A percentile compares a stretch with the other conserved stretches of the same genome.
Conservation (phyloP, 2,113 vertebrate species). For the Zapornia atra region DNA sequence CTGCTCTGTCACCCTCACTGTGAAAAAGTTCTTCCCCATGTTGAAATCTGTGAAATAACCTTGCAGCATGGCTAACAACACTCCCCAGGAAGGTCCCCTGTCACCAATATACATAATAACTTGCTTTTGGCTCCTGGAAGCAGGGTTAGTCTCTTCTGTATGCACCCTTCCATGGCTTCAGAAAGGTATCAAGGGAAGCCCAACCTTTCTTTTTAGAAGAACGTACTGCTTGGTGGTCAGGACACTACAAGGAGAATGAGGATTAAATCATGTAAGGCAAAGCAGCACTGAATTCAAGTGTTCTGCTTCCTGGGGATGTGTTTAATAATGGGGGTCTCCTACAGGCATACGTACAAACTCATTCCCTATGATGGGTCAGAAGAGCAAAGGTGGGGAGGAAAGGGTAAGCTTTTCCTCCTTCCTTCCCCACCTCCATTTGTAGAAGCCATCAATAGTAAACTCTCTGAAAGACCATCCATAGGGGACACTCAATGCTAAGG, state of each 20-base stretch:
- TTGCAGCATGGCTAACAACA: fast-evolving
- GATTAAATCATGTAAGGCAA: neutral
- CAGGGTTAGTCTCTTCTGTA: neutral
- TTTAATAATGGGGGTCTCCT: neutral
- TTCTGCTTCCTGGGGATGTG: neutral
- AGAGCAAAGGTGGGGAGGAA: neutral
- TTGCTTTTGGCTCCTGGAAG: neutral
- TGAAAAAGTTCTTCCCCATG: too few relatives aligned
- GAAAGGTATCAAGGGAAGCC: neutral
- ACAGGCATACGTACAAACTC: neutral
- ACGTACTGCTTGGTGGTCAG: neutral
- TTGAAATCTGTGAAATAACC: neutral
- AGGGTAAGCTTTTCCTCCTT: neutral
- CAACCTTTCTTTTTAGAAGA: neutral
- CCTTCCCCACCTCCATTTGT: too few relatives aligned
- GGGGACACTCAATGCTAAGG: neutral
- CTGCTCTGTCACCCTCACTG: too few relatives aligned
- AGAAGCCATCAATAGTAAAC: neutral
- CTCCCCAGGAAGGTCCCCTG: too few relatives aligned
- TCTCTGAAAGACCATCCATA: neutral
- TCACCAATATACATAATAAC: too few relatives aligned
- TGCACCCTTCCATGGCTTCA: neutral
- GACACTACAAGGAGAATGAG: neutral
- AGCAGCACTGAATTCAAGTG: neutral
- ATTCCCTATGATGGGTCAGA: neutral